Base-by-base conservation (phyloP, 2,888 invertebrate genomes). In the Euplexia lucipara region DNA sequence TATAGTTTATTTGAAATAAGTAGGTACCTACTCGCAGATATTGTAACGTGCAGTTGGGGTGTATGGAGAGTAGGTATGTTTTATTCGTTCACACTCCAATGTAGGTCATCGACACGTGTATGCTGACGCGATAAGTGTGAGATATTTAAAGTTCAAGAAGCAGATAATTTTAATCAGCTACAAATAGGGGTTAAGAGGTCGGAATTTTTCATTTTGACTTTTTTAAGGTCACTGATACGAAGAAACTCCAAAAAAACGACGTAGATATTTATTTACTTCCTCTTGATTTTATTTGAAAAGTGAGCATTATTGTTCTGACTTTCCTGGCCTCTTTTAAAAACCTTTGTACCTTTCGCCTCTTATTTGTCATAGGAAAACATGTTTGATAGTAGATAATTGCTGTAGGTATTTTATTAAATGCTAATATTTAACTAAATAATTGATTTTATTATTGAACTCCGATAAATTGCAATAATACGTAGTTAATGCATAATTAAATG, bases 1-100 rank as follows among this genome's bases (percentile, higher is more conserved):
- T 26, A 60, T 60, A 49, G 39, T 39, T 60, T 77, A 58, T 72
- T 72, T 62, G 41, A 42, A 70, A 60, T 73, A 71, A 61, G 51
- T 42, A 26, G 3, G 26, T 26, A 26, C 26, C 26, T 26, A 57
- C 52, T 34, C 30, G 51, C 22, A 39, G 41, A 68, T 71, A 61
- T 73, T 57, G 51, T 73, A 42, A 73, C 54, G 14, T 61, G 57
- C 42, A 34, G 42, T 34, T 18, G 20, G 35, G 42, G n/a, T 53
- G 20, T n/a, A 26, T 45, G 35, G 14, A 47, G 37, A 61, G 45
- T 62, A 20, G 32, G 12, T 39, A 48, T 42, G 14, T 20, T 37
- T 51, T 54, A 59, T 54, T 41, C 49, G 60, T 37, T 34, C 41
- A 26, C 66, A 41, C 14, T 45, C 37, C 20, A 42, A 71, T 47